Conservation (phyloP, 2,797 vertebrate genomes). For the Neostethus bicornis region DNA sequence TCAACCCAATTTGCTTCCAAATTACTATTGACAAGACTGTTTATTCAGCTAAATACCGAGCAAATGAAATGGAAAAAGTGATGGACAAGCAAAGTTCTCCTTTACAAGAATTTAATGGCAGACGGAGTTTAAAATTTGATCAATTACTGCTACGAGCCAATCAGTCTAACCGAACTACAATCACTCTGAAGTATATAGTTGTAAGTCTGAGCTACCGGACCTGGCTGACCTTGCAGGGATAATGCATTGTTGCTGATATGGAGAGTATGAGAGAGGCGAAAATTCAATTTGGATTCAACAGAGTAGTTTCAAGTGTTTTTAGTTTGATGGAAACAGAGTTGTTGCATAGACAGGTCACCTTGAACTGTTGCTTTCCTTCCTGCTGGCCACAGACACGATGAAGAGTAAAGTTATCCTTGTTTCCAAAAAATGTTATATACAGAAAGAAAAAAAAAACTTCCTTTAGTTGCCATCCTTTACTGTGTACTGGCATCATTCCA, state of each 20-base stretch:
- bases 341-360: constrained; percentile 68
- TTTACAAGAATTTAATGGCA: constrained; percentile 63
- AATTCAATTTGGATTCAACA: constrained; percentile 75
- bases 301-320: constrained; percentile 73
- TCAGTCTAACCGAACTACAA: constrained; percentile 60
- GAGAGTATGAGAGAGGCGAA: constrained; percentile 65
- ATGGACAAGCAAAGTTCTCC: constrained; percentile 54
- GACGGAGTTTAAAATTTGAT: constrained; percentile 60
- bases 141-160: constrained; percentile 47
- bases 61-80: constrained; percentile 55
- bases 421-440: constrained; percentile 19
- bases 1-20: constrained; percentile 48
- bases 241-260: constrained; percentile 73
- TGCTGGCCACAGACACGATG: constrained; percentile 41
- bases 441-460: constrained; percentile 6
- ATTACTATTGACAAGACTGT: constrained; percentile 52
- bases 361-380: constrained; percentile 34
- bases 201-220: constrained; percentile 48
- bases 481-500: background rate
- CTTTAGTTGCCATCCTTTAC: constrained; percentile 2
- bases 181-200: constrained; percentile 56
- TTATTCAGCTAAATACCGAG: constrained; percentile 59
- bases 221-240: constrained; percentile 71
- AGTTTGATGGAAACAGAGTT: constrained; percentile 67
- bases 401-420: constrained; percentile 36